Evolutionary conservation across 2,113 vertebrate genomes (phyloP).

Genomic region (Phycodurus eques): DNA sequence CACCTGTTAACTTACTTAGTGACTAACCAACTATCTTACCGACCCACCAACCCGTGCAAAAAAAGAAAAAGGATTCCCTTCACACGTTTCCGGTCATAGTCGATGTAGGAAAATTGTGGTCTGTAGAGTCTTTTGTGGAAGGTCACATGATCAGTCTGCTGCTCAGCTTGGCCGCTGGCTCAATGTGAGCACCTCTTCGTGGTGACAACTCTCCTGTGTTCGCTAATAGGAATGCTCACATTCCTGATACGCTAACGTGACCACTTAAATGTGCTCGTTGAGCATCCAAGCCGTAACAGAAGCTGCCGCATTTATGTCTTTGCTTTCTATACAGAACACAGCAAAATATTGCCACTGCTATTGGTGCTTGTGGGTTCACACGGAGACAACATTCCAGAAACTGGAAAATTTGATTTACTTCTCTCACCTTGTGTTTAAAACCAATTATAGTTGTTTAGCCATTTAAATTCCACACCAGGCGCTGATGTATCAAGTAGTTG

Average conservation of each 20-base stretch:
- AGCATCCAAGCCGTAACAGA: neutral
- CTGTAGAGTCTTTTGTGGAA: constrained; percentile 32
- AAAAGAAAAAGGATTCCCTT: too few species aligned
- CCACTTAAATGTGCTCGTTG: neutral
- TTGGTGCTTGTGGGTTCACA: neutral
- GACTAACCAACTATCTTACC: too few species aligned
- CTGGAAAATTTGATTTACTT: too few species aligned
- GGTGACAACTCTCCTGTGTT: neutral
- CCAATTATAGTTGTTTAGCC: neutral
- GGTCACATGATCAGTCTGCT: constrained; percentile 46
- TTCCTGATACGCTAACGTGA: constrained; percentile 37
- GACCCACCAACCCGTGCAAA: too few species aligned
- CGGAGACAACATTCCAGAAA: neutral
- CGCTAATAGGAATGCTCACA: constrained; percentile 22
- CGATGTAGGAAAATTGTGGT: neutral
- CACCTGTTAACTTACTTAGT: too few species aligned
- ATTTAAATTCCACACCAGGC: neutral
- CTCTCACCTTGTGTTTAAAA: neutral
- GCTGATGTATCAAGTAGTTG: neutral
- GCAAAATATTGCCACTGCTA: neutral
- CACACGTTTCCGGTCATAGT: neutral
- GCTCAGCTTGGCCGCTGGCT: constrained; percentile 1
- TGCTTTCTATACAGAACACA: neutral
- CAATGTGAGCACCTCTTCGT: constrained; percentile 36
- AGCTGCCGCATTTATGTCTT: neutral